Evolutionary conservation across 2,888 invertebrate species (phyloP).

Genomic region (Leptura quadrifasciata): DNA sequence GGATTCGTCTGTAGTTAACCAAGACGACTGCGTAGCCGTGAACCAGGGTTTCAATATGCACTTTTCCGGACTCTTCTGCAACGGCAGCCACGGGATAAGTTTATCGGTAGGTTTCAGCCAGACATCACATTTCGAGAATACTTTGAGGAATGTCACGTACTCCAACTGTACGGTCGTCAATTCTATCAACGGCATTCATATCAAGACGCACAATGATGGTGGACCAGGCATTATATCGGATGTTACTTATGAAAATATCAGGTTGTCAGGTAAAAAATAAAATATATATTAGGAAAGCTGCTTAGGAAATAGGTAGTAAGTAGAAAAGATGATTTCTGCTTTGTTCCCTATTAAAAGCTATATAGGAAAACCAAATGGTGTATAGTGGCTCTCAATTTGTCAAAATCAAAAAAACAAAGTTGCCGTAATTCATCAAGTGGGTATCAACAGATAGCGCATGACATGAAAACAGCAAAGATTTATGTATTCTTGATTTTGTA

Average conservation of each 20-base stretch:
- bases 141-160: background rate
- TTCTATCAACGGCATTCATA: conserved; percentile 42
- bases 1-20: conserved; percentile 54
- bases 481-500: too few relatives aligned
- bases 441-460: too few relatives aligned
- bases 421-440: too few relatives aligned
- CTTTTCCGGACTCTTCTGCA: conserved; percentile 52
- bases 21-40: conserved; percentile 59
- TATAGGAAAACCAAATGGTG: too few relatives aligned
- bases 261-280: conserved; percentile 32
- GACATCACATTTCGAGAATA: background rate
- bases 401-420: too few relatives aligned
- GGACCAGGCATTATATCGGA: conserved; percentile 28
- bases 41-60: conserved; percentile 50
- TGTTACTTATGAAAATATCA: conserved; percentile 48
- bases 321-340: too few relatives aligned
- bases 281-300: too few relatives aligned
- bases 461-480: too few relatives aligned
- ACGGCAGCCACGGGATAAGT: conserved; percentile 58
- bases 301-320: too few relatives aligned
- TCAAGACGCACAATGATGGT: conserved; percentile 45
- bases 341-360: too few relatives aligned
- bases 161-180: conserved; percentile 28
- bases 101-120: conserved; percentile 47
- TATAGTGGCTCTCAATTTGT: too few relatives aligned